Evolutionary conservation across 2,888 invertebrate genomes (phyloP), one percentile per base, ranked within the genome.

Genomic region (Halictus quadricinctus): DNA sequence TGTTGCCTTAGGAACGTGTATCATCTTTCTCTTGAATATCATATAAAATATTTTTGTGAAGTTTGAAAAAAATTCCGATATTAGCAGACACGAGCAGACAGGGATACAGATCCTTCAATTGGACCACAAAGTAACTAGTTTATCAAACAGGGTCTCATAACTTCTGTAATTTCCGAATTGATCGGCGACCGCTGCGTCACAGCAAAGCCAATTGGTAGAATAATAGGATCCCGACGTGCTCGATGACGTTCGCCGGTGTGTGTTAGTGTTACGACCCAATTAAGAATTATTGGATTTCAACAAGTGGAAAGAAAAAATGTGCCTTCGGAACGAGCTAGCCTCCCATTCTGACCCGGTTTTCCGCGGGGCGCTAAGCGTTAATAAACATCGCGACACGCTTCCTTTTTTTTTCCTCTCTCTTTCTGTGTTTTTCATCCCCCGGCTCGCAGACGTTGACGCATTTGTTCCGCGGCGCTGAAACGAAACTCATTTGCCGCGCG

Each of bases 241-340:
- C 46, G 58, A 72, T 41, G 83, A 79, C 76, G 64, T 64, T 60
- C 36, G 36, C 6, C 60, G 70, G 73, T 78, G 64, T 25, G 81
- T 18, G 81, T 81, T 72, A 88, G 88, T 81, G 79, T 81, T 80
- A 79, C 76, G 80, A 86, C 78, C 82, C 76, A 86, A 85, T 88
- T 88, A 87, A 70, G 54, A 81, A 79, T 86, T 83, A 88, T 88
- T 80, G 86, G 76, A 76, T 88, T 84, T 74, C 74, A 66, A 72
- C 72, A 73, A 50, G 60, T 18, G 76, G 54, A 21, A 21, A 21
- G 29, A 64, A 41, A 60, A 72, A 82, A 54, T 36, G n/a, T 18
- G 58, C 43, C 41, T 15, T 54, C 58, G 6, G 6, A 64, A 36
- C 21, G 60, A 66, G 75, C n/a, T 3, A n/a, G 64, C 29, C 15